These are phyloP conservation scores for Myoxocephalus aenaeus DNA, from an alignment of 2,797 vertebrate species.

Conservation along the genomic window DNA sequence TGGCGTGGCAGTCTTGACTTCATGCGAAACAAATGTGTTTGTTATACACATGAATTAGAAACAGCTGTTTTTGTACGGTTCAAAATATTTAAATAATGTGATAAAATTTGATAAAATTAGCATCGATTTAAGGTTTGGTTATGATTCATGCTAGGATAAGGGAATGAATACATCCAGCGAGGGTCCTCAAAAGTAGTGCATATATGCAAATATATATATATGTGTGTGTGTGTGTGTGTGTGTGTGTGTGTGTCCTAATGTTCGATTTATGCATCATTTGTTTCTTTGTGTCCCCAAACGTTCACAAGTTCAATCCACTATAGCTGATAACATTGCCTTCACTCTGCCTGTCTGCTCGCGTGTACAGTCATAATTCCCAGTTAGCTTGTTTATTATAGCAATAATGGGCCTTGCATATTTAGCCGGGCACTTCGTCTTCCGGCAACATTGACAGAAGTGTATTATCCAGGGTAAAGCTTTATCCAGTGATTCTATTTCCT, in stretches of 20 bases:
- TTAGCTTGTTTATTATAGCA: slow-evolving; percentile 43
- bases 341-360: not conserved
- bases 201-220: too few species aligned
- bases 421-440: slow-evolving; percentile 26
- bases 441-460: slow-evolving; percentile 35
- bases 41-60: not conserved
- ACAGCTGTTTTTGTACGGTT: not conserved
- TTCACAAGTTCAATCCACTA: slow-evolving; percentile 28
- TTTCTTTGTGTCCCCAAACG: slow-evolving; percentile 25
- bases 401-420: slow-evolving; percentile 34
- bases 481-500: not conserved
- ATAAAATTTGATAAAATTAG: not conserved
- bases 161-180: not conserved
- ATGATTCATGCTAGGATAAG: not conserved
- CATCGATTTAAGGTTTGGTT: not conserved
- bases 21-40: too few species aligned
- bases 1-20: not conserved
- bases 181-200: not conserved
- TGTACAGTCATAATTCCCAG: slow-evolving; percentile 30
- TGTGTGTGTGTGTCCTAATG: not conserved
- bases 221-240: not conserved
- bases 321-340: slow-evolving; percentile 33
- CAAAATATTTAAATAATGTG: not conserved
- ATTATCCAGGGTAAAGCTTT: slow-evolving; percentile 31
- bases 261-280: slow-evolving; percentile 8